Conservation (phyloP, 92 coral and sea anemone species). For the Phenganax subtilis region DNA sequence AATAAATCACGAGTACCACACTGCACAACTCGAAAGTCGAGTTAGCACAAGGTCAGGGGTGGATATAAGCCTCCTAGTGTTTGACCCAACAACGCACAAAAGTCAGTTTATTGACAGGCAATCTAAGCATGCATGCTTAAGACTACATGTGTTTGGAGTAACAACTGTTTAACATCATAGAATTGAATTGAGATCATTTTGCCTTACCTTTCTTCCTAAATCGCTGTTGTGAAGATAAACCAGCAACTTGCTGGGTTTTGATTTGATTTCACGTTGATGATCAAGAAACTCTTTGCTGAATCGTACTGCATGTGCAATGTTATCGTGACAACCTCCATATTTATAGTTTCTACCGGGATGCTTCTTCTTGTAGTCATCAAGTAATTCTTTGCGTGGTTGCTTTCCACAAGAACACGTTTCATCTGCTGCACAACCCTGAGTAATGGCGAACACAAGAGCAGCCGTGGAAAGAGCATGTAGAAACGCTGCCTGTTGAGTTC, state of each 20-base stretch:
- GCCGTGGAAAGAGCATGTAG: conserved; percentile 77
- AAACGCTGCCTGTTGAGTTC: conserved; percentile 81
- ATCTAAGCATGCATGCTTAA: too few relatives aligned
- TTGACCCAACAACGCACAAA: too few relatives aligned
- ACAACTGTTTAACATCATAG: too few relatives aligned
- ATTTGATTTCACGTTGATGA: conserved; percentile 40
- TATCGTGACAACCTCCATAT: conserved; percentile 92
- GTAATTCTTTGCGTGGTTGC: conserved; percentile 54
- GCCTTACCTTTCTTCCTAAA: conserved; percentile 75
- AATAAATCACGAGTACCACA: too few relatives aligned
- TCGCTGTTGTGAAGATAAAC: conserved; percentile 82
- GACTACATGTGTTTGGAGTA: too few relatives aligned
- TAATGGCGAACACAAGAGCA: conserved; percentile 76
- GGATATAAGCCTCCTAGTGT: too few relatives aligned
- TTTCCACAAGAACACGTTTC: conserved; percentile 69
- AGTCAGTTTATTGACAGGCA: too few relatives aligned
- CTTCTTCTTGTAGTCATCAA: background rate
- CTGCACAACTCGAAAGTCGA: too few relatives aligned
- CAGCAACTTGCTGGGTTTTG: conserved; percentile 50
- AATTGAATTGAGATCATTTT: background rate
- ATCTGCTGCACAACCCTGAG: conserved; percentile 78
- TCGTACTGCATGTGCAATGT: conserved; percentile 68
- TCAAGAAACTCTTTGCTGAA: conserved; percentile 69
- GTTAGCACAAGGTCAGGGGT: too few relatives aligned
- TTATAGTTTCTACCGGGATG: conserved; percentile 46